These are phyloP conservation scores for Halocynthia aurantium DNA, from an alignment of 23 tunicate species.

Conservation along the genomic window DNA sequence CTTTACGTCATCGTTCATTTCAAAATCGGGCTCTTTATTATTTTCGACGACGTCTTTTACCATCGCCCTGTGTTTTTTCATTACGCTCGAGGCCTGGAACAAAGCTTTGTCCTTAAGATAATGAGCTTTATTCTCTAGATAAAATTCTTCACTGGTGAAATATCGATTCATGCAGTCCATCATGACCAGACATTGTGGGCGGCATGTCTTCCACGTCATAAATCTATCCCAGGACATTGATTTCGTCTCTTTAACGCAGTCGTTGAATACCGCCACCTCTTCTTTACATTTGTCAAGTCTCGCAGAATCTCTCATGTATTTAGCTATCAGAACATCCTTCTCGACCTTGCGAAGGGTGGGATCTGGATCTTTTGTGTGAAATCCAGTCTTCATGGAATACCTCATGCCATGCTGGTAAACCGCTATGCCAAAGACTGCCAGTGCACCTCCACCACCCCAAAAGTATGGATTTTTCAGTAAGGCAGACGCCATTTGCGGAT, in stretches of 20 bases:
- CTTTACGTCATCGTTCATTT: not conserved
- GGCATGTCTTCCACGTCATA: constrained; percentile 44
- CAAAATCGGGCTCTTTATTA: not conserved
- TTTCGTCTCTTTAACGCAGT: constrained; percentile 31
- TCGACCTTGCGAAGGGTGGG: constrained; percentile 66
- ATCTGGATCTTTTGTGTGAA: constrained; percentile 67
- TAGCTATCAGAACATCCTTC: constrained; percentile 83
- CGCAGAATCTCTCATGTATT: constrained; percentile 61
- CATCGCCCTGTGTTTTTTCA: constrained; percentile 16
- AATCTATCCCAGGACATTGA: constrained; percentile 25
- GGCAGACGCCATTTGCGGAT: not conserved
- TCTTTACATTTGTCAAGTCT: constrained; percentile 34
- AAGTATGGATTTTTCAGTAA: constrained; percentile 24
- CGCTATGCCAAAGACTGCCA: constrained; percentile 8
- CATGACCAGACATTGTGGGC: constrained; percentile 37
- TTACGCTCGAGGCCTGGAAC: constrained; percentile 27
- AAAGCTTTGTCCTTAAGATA: constrained; percentile 54
- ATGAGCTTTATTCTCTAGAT: constrained; percentile 39
- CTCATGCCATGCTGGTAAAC: constrained; percentile 10
- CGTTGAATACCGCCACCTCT: constrained; percentile 30
- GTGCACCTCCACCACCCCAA: constrained; percentile 17
- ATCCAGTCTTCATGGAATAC: constrained; percentile 30
- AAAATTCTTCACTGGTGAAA: constrained; percentile 47
- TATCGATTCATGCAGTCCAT: constrained; percentile 79
- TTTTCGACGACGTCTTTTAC: constrained; percentile 7